Percentiles rank a stretch among this genome's conserved stretches.
Conservation (phyloP, 2,888 invertebrate species). For the Molanna angustata region DNA sequence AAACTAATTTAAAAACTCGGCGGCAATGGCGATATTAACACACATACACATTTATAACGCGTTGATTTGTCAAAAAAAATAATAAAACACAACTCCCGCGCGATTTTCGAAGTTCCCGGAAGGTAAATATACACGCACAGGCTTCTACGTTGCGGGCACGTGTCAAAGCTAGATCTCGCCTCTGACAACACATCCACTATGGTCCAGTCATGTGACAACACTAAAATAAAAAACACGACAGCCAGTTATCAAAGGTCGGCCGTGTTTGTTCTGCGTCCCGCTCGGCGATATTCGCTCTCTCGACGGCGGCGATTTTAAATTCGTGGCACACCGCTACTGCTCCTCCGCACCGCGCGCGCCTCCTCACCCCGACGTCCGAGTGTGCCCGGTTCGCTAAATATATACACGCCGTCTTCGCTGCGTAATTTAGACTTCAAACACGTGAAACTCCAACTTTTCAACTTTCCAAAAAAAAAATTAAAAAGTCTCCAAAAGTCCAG, state of each 20-base stretch:
- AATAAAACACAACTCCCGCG: too few relatives aligned
- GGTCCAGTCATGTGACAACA: conserved; percentile 14
- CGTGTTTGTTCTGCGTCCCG: conserved; percentile 23
- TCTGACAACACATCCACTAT: too few relatives aligned
- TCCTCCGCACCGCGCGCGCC: conserved; percentile 7
- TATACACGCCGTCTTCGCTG: conserved; percentile 54
- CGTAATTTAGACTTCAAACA: conserved; percentile 51
- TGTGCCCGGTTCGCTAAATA: conserved; percentile 36
- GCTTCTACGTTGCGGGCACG: too few relatives aligned
- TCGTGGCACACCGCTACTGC: conserved; percentile 21
- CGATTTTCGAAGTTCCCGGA: too few relatives aligned
- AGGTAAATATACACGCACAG: too few relatives aligned
- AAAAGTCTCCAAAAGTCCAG: background rate
- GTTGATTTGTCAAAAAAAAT: too few relatives aligned
- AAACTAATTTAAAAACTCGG: too few relatives aligned
- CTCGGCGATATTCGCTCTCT: conserved; percentile 22
- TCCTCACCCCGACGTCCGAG: too few relatives aligned
- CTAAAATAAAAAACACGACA: too few relatives aligned
- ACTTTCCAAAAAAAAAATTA: background rate
- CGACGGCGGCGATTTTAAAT: conserved; percentile 26
- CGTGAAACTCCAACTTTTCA: conserved; percentile 41
- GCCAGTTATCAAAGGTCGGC: conserved; percentile 22
- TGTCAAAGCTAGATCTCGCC: too few relatives aligned
- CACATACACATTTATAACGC: too few relatives aligned
- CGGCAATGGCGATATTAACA: too few relatives aligned